Base-by-base conservation (phyloP, 1,140 invertebrate species). In the Potamilus streckersoni region DNA sequence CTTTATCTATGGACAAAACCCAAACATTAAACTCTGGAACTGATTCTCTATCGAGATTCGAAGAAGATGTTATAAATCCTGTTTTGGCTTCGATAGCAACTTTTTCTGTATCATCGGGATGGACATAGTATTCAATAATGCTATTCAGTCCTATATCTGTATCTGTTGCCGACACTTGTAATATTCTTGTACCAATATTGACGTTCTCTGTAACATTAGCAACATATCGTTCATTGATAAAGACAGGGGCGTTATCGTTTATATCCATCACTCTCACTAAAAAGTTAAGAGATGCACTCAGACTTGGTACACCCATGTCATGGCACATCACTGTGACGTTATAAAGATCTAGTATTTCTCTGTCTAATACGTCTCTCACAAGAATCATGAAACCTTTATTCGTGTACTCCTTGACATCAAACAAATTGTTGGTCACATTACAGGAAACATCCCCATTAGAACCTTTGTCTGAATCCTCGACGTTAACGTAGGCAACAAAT, bases 161-260 rank as follows among this genome's bases (percentile, higher is more conserved):
- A 91, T 99, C 97, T 49, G 94, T 95, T 0, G 97, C 97, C 68
- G 94, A 95, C 66, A 98, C 95, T 95, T 97, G 92, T 12, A 86
- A 96, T 94, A 59, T 96, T 95, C 86, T 97, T 66, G 77, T 97
- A 86, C 96, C 96, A 76, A 97, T 95, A 76, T 94, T 95, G 49
- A 96, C 95, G 89, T 79, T 75, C 59, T 79, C 78, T n/a, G 63
- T 17, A 8, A 71, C 69, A 11, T 23, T 23, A 19, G 49, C 69
- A 23, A 49, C 55, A 60, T 71, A 75, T 13, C 68, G 38, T 11
- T 72, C 58, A 15, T 67, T 68, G 57, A 63, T 57, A 71, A 79
- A 79, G 15, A 62, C 27, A 19, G 78, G 78, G 38, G 67, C 64
- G 57, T 74, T 74, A 63, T 79, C 78, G 72, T 79, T 79, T 16